Conservation (phyloP, 1,140 invertebrate species). For the Laupala kohalensis region DNA sequence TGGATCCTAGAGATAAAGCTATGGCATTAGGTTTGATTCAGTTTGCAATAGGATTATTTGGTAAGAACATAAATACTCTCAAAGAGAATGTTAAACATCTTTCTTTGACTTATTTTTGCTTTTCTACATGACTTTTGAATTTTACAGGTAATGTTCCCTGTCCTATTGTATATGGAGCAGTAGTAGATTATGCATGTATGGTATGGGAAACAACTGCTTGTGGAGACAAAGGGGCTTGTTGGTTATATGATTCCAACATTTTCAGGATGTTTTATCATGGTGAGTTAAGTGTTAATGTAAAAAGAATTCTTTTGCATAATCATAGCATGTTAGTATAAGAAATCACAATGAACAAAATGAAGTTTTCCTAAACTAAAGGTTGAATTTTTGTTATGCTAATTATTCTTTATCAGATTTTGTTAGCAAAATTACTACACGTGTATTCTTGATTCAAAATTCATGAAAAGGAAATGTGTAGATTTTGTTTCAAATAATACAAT, state of each 20-base stretch:
- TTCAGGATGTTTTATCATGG: constrained; percentile 78
- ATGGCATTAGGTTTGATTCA: constrained; percentile 89
- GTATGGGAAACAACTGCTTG: constrained; percentile 68
- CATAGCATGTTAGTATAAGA: not conserved
- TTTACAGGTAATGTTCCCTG: constrained; percentile 71
- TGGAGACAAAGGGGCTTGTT: constrained; percentile 66
- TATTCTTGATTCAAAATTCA: too few relatives aligned
- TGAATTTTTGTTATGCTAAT: not conserved
- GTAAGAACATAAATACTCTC: constrained; percentile 32
- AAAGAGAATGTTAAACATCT: not conserved
- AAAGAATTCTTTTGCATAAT: not conserved
- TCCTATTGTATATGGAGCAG: constrained; percentile 80
- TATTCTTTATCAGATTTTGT: not conserved
- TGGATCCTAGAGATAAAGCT: constrained; percentile 81
- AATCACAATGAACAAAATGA: too few relatives aligned
- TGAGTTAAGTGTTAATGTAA: constrained; percentile 26
- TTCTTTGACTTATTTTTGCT: not conserved
- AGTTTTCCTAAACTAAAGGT: not conserved
- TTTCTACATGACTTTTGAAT: not conserved
- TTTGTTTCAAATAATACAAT: not conserved
- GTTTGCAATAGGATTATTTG: constrained; percentile 83
- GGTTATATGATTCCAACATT: constrained; percentile 67
- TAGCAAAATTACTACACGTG: too few relatives aligned
- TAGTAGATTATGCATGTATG: constrained; percentile 81
- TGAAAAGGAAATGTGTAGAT: not conserved